phyloP scores from a whole-genome alignment of 2,113 vertebrate genomes.

The Varanus salvator region DNA sequence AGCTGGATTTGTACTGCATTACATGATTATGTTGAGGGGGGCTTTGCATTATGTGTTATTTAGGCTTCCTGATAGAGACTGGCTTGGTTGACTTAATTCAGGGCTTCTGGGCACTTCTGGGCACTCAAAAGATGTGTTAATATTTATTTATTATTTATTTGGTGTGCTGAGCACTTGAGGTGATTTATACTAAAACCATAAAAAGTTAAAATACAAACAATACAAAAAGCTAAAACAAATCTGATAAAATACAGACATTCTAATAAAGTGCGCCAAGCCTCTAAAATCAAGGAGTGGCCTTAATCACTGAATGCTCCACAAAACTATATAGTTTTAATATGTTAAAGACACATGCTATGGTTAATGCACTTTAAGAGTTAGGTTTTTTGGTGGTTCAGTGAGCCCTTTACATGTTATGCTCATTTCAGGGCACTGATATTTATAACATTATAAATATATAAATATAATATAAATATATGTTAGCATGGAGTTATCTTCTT shows the following conservation, averaged over 20 bases:
- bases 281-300: too few species aligned
- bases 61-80: slow-evolving; percentile 23
- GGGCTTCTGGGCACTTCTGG: slow-evolving; percentile 17
- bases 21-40: slow-evolving; percentile 16
- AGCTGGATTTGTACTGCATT: slow-evolving; percentile 51
- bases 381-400: slow-evolving; percentile 27
- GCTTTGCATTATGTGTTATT: background rate
- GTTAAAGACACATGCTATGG: background rate
- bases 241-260: too few species aligned
- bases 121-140: background rate
- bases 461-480: background rate
- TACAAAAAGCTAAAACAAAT: too few species aligned
- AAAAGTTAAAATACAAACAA: too few species aligned
- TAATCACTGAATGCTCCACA: too few species aligned
- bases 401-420: rapidly evolving
- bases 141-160: background rate
- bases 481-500: rapidly evolving
- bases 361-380: background rate
- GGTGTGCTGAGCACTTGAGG: too few species aligned
- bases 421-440: background rate
- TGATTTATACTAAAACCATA: too few species aligned
- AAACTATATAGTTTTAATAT: too few species aligned
- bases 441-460: background rate
- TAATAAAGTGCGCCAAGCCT: too few species aligned
- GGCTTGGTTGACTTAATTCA: slow-evolving; percentile 33